These are phyloP conservation scores for Hemiscyllium ocellatum DNA, from an alignment of 2,113 vertebrate species.

Conservation along the genomic window DNA sequence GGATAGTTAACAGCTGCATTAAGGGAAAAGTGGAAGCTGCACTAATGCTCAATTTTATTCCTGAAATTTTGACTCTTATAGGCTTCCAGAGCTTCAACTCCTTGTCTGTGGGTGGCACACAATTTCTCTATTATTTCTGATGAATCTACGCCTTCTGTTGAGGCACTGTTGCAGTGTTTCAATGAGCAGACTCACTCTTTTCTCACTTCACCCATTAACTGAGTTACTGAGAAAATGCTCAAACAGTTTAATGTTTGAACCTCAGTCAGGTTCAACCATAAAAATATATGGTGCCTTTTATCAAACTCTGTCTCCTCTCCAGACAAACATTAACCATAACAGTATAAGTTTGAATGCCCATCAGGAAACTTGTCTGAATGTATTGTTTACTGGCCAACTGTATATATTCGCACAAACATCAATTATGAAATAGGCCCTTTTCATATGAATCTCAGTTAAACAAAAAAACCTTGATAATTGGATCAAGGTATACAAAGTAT, in stretches of 20 bases:
- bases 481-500: background rate
- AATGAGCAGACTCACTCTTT: background rate
- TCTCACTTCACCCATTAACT: background rate
- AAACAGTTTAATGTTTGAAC: background rate
- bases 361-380: background rate
- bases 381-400: background rate
- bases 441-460: background rate
- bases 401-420: background rate
- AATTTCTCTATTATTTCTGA: background rate
- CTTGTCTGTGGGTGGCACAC: background rate
- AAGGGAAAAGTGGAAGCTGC: background rate
- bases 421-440: background rate
- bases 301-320: background rate
- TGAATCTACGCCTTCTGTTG: background rate
- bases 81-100: background rate
- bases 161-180: background rate
- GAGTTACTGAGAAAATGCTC: background rate
- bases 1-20: background rate
- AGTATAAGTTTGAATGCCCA: background rate
- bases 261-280: background rate
- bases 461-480: background rate
- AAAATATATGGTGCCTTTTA: background rate
- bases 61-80: background rate
- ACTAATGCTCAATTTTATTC: background rate
- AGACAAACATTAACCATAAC: background rate